Conservation (phyloP, 2,888 invertebrate species). For the Dynastes maya region DNA sequence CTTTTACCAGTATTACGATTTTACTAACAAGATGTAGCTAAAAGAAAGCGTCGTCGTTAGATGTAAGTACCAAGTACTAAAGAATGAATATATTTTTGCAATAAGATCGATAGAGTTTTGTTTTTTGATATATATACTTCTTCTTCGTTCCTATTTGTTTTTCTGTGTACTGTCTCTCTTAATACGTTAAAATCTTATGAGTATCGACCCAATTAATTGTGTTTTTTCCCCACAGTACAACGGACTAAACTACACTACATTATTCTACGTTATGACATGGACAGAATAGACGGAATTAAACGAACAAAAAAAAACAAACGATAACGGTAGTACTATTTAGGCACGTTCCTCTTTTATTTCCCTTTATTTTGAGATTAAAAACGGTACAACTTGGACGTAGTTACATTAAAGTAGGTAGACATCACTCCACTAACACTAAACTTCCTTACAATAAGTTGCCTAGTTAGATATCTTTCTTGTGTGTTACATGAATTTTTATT, state of each 20-base stretch:
- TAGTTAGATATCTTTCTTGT: neutral
- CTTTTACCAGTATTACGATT: conserved; percentile 7
- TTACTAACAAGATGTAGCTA: conserved; percentile 26
- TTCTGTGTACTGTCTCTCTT: neutral
- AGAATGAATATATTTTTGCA: neutral
- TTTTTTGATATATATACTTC: neutral
- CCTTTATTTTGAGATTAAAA: neutral
- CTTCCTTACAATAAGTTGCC: neutral
- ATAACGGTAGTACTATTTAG: neutral
- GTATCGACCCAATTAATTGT: conserved; percentile 19
- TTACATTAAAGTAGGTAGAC: neutral
- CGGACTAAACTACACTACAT: conserved; percentile 52
- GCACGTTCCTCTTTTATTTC: neutral
- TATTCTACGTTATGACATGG: conserved; percentile 52
- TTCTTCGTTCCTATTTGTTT: too few relatives aligned
- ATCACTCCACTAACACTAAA: conserved; percentile 7
- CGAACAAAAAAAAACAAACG: neutral
- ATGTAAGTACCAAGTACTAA: conserved; percentile 11
- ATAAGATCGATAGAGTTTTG: neutral
- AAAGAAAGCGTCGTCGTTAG: neutral
- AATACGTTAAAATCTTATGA: neutral
- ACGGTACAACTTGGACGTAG: neutral
- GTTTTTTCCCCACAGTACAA: conserved; percentile 55
- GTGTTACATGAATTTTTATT: neutral
- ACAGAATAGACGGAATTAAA: conserved; percentile 23